Evolutionary conservation across 1,140 invertebrate genomes (phyloP).

Genomic region (Lepidostoma basale): DNA sequence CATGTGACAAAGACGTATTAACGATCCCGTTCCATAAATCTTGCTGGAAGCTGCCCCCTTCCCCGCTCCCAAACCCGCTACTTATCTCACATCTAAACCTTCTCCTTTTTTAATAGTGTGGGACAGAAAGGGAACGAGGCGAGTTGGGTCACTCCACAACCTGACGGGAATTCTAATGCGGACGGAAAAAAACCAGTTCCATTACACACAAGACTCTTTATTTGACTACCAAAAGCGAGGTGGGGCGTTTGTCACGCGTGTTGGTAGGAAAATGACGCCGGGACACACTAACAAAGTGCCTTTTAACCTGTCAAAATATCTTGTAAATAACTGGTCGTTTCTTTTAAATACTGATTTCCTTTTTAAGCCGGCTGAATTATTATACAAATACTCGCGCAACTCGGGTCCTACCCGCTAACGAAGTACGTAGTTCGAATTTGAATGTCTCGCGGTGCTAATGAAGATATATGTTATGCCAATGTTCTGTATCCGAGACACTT

Average conservation of each 20-base stretch:
- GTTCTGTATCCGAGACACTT: no score
- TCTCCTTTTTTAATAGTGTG: slow-evolving; percentile 8
- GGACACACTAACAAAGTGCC: neutral
- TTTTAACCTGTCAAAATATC: slow-evolving; percentile 16
- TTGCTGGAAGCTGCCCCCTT: slow-evolving; percentile 10
- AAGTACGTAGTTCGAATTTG: no score
- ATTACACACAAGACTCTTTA: slow-evolving; percentile 4
- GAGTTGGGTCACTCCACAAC: neutral
- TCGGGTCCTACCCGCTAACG: no score
- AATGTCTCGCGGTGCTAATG: no score
- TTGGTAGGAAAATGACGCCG: neutral
- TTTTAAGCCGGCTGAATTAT: slow-evolving; percentile 2
- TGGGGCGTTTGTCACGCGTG: slow-evolving; percentile 7
- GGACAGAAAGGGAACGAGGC: slow-evolving; percentile 11
- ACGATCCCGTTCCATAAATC: slow-evolving; percentile 30
- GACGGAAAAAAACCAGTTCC: slow-evolving; percentile 20
- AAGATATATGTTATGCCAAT: no score
- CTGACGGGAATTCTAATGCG: neutral
- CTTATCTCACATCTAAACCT: slow-evolving; percentile 23
- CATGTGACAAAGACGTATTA: slow-evolving; percentile 30
- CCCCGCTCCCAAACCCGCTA: neutral
- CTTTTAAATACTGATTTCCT: slow-evolving; percentile 20
- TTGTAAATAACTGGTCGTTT: slow-evolving; percentile 14
- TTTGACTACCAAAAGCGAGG: neutral
- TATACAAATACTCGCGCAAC: no score